Base-by-base conservation (phyloP, 2,797 vertebrate genomes). In the Bufotes viridis region DNA sequence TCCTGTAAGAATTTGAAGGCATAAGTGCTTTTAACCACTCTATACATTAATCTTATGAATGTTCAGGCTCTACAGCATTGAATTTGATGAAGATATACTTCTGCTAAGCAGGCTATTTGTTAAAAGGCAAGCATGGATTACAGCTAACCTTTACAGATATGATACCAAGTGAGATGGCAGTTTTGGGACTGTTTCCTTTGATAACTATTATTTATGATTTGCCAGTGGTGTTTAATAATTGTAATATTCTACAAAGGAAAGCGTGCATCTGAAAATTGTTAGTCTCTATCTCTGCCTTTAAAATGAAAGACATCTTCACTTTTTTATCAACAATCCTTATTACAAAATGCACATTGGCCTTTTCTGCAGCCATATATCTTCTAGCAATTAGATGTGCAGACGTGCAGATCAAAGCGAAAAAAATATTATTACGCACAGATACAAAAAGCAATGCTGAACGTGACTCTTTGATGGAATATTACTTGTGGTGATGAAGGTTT, bases 111-210 rank as follows among this genome's bases (percentile, higher is more conserved):
- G 75, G 51, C 75, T 55, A 55, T 78, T 53, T 78, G 75, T 78
- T 78, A 78, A 78, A 78, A 78, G 75, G 75, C 75, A 78, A 78
- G 51, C 49, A 78, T 78, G 75, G 22, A 78, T 78, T 78, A 78
- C 6, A 78, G 49, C 75, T 78, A 78, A 55, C 75, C 75, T 78
- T 78, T 78, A 78, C 55, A 55, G 75, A 51, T 78, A 18, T 53
- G 75, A 78, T 78, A 78, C 75, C 55, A 12, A 51, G 51, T 78
- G 13, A 55, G 75, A 78, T 55, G 55, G 75, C 75, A 55, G 75
- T 78, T 78, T 53, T 55, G 42, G 74, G 74, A 76, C 20, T n/a
- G 13, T 78, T 55, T 78, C 42, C 75, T 78, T 55, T 78, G 49
- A 75, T 75, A 51, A 55, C 42, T 53, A 78, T 55, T 78, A 78